Evolutionary conservation across 2,113 vertebrate species (phyloP), one percentile per base, ranked within the genome.

Genomic region (Epinephelus moara): DNA sequence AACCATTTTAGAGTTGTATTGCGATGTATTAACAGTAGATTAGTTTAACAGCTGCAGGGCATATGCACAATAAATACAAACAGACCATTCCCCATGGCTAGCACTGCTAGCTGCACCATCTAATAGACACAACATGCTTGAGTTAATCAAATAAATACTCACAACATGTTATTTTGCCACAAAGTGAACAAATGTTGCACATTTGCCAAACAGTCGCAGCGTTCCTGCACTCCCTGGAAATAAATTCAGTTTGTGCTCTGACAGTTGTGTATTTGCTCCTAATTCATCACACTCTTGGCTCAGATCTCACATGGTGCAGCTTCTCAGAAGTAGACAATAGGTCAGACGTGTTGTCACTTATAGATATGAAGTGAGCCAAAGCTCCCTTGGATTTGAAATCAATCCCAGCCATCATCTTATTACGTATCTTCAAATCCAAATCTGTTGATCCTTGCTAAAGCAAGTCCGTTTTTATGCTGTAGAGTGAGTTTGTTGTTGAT

Each of bases 311-410:
- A 70, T 50, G 30, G 62, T 70, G 75, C 59, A 62, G 30, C 79
- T 52, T 79, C 67, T 84, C 17, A 23, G 42, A 53, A 61, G 55
- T 69, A 0, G 11, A 64, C 64, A 37, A 76, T 69, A 47, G 27
- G 64, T 86, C 6, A 64, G 68, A 74, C 49, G 68, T 66, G 57
- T 56, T 87, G 86, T 85, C 75, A 70, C 66, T 80, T 73, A 57
- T 33, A 76, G 80, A 75, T 75, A 82, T 57, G 7, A 70, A 72
- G 61, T 57, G 42, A 88, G 76, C 67, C 57, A 66, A 74, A 83
- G 81, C 86, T 82, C 75, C 59, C 59, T 86, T 59, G 72, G 76
- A 71, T 85, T 81, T 77, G n/a, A 47, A 67, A 74, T 50, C 59
- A 71, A 63, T 84, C 57, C 70, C 73, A 78, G 85, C 66, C 81